Evolutionary conservation across 2,888 invertebrate species (phyloP), one percentile per base, ranked within the genome.

Genomic region (Metellina segmentata): DNA sequence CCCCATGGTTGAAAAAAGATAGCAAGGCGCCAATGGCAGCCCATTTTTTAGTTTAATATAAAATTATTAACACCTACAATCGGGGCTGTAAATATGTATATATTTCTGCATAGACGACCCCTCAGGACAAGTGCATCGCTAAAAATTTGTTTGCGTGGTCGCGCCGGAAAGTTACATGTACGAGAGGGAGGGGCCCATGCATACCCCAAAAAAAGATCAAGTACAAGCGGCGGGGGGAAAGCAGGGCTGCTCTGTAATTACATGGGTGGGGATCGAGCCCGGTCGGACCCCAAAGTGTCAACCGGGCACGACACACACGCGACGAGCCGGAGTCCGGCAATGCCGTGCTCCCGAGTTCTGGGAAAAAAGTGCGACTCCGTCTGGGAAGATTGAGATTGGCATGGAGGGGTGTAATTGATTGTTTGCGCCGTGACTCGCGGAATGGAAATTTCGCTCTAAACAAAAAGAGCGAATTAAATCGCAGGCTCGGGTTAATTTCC

Each of bases 241-340:
- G 69, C 77, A 78, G 78, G 16, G 52, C 90, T 69, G 61, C 79
- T 70, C 82, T 88, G 72, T 91, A 91, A 91, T 91, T 91, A 91
- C 82, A 82, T 91, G 91, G 91, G 91, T 91, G 91, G 91, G 83
- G 91, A 85, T 51, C 90, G 74, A 77, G 74, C 81, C 86, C 90
- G 74, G 75, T 52, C 83, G 87, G 75, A 83, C 91, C 82, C 87
- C 81, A 82, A 91, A 91, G 91, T 91, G 91, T 91, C 91, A 91
- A 91, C 91, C 82, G 87, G 91, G 87, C 91, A 91, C 91, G 91
- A 83, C 79, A 91, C 82, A 49, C 91, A 91, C 91, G 91, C 91
- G 83, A 86, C 86, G 53, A 34, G 70, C 16, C 81, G 2, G 53
- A 85, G 34, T 90, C 81, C 72, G 81, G 78, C 79, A 49, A 48